Conservation (phyloP, 2,113 vertebrate species). For the Percopsis transmontana region DNA sequence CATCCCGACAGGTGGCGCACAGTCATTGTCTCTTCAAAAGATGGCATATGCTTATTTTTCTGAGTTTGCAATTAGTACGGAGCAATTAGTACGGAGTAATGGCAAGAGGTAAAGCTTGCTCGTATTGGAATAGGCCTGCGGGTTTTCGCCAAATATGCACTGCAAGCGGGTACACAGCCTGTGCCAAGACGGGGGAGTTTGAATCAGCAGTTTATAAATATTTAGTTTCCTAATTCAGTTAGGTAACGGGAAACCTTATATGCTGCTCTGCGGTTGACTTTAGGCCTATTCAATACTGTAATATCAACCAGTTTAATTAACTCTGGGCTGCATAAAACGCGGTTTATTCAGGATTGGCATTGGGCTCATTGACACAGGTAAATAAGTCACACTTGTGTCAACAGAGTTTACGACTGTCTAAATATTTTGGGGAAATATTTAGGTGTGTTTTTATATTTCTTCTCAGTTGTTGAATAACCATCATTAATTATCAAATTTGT, state of each 20-base stretch:
- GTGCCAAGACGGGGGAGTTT: neutral
- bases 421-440: constrained; percentile 1
- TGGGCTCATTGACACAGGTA: constrained; percentile 17
- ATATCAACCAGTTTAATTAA: constrained; percentile 58
- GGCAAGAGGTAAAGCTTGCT: too few relatives aligned
- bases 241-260: neutral
- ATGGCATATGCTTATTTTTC: too few relatives aligned
- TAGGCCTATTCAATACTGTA: too few relatives aligned
- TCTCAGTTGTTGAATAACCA: neutral
- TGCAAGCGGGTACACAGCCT: neutral
- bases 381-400: constrained; percentile 29
- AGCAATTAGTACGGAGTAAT: too few relatives aligned
- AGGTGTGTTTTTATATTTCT: neutral
- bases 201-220: neutral
- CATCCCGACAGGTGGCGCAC: too few relatives aligned
- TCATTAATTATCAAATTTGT: too few relatives aligned
- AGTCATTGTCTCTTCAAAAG: too few relatives aligned
- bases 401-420: constrained; percentile 2
- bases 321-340: constrained; percentile 22
- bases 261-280: too few relatives aligned
- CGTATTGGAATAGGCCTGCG: too few relatives aligned
- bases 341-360: constrained; percentile 50
- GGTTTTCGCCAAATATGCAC: too few relatives aligned
- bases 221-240: neutral
- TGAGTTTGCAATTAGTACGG: too few relatives aligned